phyloP scores from a whole-genome alignment of 2,797 vertebrate species.

The Acrossocheilus wenchowensis region DNA sequence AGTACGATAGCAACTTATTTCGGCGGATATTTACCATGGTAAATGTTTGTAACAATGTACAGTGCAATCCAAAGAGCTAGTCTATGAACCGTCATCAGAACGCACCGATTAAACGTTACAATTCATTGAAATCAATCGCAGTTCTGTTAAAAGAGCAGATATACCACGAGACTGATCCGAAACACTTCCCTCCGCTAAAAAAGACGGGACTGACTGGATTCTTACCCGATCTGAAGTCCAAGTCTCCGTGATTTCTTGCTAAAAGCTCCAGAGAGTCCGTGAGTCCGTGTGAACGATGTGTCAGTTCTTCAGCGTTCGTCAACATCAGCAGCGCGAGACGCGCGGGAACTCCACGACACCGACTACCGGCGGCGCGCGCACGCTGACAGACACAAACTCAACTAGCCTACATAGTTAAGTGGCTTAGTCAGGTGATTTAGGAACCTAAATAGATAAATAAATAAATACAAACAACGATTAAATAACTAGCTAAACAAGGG shows the following conservation, averaged over 20 bases:
- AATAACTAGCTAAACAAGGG: background rate
- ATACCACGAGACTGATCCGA: background rate
- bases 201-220: background rate
- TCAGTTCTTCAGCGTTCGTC: constrained; percentile 16
- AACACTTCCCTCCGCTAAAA: background rate
- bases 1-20: background rate
- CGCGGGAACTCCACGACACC: constrained; percentile 4
- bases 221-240: background rate
- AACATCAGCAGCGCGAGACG: constrained; percentile 25
- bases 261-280: background rate
- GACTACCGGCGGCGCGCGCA: constrained; percentile 9
- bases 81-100: background rate
- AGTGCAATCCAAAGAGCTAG: background rate
- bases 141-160: background rate
- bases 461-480: background rate
- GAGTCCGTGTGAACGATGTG: constrained; percentile 3
- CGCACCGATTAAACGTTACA: background rate
- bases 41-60: background rate
- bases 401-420: background rate
- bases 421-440: background rate
- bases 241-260: background rate
- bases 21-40: background rate
- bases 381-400: background rate
- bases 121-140: background rate
- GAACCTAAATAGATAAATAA: background rate